Base-by-base conservation (phyloP, 2,797 vertebrate species). In the Alca torda region DNA sequence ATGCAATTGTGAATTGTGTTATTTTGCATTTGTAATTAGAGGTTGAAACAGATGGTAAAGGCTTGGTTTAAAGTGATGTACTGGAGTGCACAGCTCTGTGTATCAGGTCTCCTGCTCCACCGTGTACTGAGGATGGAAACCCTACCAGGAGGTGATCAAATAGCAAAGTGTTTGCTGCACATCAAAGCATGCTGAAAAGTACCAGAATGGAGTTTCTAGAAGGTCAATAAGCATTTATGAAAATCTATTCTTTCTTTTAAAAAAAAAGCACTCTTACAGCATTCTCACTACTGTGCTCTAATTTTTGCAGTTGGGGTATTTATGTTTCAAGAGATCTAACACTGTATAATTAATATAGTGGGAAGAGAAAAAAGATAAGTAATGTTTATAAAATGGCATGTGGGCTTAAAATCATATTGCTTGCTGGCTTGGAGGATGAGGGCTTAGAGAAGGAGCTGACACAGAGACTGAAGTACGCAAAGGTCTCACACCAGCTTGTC, bases 21-120 rank as follows among this genome's bases (percentile, higher is more conserved):
- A 90, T 96, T 97, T 97, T 97, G 97, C 97, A 97, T 96, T 97
- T 96, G 95, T 97, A 97, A 97, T 97, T 97, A 96, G 97, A 95
- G 95, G 92, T 92, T 95, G 95, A 89, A 97, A 93, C 97, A 97
- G 97, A 97, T 97, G 97, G 96, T 68, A 88, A 93, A 95, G 94
- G 46, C 91, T 93, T 89, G 60, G 85, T 90, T 96, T 95, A 48
- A 84, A 96, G 91, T 50, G 91, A 89, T 89, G 79, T 65, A 80
- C 57, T 78, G 79, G 77, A 93, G 77, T 33, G 59, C 3, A 5
- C 39, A 57, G 77, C 67, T 68, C 84, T 33, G 23, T 16, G 63
- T 67, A 81, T 67, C 68, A 30, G 81, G 80, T 78, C 91, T 87
- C 83, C 79, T 89, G 74, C 50, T 89, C 78, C 69, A 72, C 31